These are phyloP conservation scores for Gymnarchus niloticus DNA, from an alignment of 2,113 vertebrate species.

Conservation along the genomic window DNA sequence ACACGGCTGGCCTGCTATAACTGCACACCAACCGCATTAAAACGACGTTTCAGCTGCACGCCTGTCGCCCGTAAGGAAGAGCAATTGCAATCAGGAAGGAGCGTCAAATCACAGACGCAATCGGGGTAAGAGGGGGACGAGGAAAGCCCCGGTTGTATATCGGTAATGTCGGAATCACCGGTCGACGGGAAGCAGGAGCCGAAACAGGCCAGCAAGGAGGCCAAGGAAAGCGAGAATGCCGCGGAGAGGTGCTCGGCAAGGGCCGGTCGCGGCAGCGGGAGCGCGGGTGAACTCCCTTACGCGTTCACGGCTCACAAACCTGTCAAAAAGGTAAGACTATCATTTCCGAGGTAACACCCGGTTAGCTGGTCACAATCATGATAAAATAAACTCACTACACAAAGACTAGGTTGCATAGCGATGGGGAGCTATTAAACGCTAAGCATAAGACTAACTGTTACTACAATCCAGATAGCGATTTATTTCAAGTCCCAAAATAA, in stretches of 20 bases:
- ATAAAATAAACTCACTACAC: background rate
- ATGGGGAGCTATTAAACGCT: background rate
- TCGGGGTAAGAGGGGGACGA: background rate
- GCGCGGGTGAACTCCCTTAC: constrained; percentile 55
- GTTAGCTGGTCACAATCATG: background rate
- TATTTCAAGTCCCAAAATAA: background rate
- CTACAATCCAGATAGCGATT: background rate
- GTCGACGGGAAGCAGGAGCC: constrained; percentile 52
- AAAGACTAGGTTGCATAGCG: background rate
- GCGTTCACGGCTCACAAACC: constrained; percentile 62
- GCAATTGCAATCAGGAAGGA: constrained; percentile 4
- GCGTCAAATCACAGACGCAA: background rate
- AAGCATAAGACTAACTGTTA: background rate
- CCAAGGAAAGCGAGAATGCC: constrained; percentile 64
- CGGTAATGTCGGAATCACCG: constrained; percentile 27
- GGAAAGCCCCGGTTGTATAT: background rate
- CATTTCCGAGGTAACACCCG: background rate
- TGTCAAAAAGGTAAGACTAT: constrained; percentile 57
- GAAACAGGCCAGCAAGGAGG: constrained; percentile 65
- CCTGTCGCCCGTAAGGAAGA: background rate
- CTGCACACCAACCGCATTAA: background rate
- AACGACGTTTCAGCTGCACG: background rate
- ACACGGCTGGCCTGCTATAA: background rate
- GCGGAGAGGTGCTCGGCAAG: constrained; percentile 65
- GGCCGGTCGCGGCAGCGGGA: constrained; percentile 60